Base-by-base conservation (phyloP, 2,797 vertebrate genomes). In the Enoplosus armatus region DNA sequence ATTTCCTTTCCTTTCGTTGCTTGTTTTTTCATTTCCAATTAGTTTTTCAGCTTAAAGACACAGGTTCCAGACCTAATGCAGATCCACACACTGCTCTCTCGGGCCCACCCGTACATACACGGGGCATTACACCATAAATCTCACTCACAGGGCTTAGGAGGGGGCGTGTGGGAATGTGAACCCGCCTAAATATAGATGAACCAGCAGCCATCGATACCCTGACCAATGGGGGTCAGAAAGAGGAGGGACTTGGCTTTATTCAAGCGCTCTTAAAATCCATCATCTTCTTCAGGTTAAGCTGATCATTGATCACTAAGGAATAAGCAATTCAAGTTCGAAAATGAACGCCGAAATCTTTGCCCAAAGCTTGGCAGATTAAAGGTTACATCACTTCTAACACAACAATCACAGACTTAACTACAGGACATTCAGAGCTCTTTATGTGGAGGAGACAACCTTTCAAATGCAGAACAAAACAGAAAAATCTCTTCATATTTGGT, bases 151-250 rank as follows among this genome's bases (percentile, higher is more conserved):
- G 89, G 92, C 92, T 93, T 90, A 87, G 92, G 86, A 90, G 84
- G 89, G 90, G 87, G 89, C 80, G 92, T 94, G 90, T 84, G 91
- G 91, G 93, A 95, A 95, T 95, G 93, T 92, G 94, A 93, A 92
- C 91, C 86, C 76, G 66, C 80, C 92, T 94, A 95, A 94, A 95
- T 94, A 93, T 95, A 96, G 94, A 85, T 82, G 84, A 89, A 90
- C 89, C 85, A 88, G 89, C 89, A 89, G 94, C 83, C 90, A 94
- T 90, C 75, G 93, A 95, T 94, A 93, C 87, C 85, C 84, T 85
- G 83, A 89, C 93, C 92, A 92, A 83, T 79, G 74, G 73, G 87
- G 89, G 90, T 91, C 78, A 88, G 79, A 88, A 85, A 88, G 84
- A 89, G 82, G 80, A 92, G 89, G 91, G 75, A 83, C 90, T 72